Conservation (phyloP, 2,888 invertebrate species). For the Pecten maximus region DNA sequence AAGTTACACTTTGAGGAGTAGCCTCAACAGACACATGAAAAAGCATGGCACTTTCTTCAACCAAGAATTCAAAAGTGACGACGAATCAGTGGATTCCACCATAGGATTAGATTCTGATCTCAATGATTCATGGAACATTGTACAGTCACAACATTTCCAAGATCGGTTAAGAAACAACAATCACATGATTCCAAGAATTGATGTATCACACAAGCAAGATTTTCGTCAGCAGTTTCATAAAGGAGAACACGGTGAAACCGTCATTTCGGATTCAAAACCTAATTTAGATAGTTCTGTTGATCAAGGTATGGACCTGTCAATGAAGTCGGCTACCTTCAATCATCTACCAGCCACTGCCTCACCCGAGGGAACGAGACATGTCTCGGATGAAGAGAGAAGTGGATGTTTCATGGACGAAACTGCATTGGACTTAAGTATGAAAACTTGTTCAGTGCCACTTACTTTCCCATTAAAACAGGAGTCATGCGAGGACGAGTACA, state of each 20-base stretch:
- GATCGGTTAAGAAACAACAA: not conserved
- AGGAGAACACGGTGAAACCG: not conserved
- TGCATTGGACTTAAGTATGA: constrained; percentile 11
- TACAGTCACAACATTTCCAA: not conserved
- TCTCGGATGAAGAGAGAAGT: not conserved
- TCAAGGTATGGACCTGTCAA: not conserved
- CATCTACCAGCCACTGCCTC: not conserved
- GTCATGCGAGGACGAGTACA: not conserved
- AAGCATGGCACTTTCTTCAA: not conserved
- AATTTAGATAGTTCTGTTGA: not conserved
- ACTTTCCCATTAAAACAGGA: not conserved
- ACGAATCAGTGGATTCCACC: not conserved
- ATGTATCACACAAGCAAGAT: not conserved
- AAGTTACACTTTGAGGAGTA: constrained; percentile 1
- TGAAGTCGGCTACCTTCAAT: not conserved
- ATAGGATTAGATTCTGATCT: not conserved
- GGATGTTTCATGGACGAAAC: not conserved
- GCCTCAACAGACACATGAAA: not conserved
- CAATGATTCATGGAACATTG: not conserved
- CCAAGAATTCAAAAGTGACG: not conserved
- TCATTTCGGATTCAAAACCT: not conserved
- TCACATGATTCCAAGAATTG: not conserved
- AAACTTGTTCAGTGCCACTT: not conserved
- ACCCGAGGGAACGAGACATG: not conserved
- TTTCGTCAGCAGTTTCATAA: not conserved